Percentiles rank a stretch among this genome's conserved stretches.
phyloP scores from a whole-genome alignment of 2,888 invertebrate species.

The Amitus sp. region DNA sequence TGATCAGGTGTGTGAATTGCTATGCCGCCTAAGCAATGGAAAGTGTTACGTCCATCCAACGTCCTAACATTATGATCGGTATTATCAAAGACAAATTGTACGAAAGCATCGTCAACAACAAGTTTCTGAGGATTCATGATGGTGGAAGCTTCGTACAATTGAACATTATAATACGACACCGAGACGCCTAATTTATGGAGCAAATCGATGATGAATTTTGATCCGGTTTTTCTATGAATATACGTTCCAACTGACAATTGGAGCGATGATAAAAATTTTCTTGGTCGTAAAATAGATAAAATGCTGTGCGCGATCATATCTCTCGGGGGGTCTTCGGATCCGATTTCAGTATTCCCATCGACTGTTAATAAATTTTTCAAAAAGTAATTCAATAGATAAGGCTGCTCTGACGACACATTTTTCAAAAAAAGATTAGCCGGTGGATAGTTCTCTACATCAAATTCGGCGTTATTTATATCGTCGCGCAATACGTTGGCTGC shows the following conservation, averaged over 20 bases:
- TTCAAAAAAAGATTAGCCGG: too few species aligned
- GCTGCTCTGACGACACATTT: too few species aligned
- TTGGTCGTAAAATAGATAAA: constrained; percentile 46
- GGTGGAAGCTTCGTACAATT: constrained; percentile 45
- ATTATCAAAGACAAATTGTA: constrained; percentile 42
- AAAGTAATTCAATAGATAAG: too few species aligned
- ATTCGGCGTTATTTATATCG: too few species aligned
- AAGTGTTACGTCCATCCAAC: constrained; percentile 26
- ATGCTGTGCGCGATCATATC: constrained; percentile 25
- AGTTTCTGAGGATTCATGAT: neutral
- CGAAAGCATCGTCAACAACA: constrained; percentile 14
- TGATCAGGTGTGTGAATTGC: constrained; percentile 11
- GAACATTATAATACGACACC: constrained; percentile 45
- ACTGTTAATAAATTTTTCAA: too few species aligned
- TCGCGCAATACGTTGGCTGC: too few species aligned
- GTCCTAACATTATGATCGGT: constrained; percentile 26
- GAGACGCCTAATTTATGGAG: constrained; percentile 46
- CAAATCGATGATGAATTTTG: constrained; percentile 41
- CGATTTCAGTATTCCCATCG: too few species aligned
- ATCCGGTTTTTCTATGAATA: constrained; percentile 33
- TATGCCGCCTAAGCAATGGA: constrained; percentile 34
- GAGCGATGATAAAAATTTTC: constrained; percentile 51
- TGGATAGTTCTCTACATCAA: too few species aligned
- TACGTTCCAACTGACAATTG: constrained; percentile 23
- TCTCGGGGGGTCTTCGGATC: too few species aligned